Conservation (phyloP, 2,888 invertebrate species). For the Eupithecia centaureata region DNA sequence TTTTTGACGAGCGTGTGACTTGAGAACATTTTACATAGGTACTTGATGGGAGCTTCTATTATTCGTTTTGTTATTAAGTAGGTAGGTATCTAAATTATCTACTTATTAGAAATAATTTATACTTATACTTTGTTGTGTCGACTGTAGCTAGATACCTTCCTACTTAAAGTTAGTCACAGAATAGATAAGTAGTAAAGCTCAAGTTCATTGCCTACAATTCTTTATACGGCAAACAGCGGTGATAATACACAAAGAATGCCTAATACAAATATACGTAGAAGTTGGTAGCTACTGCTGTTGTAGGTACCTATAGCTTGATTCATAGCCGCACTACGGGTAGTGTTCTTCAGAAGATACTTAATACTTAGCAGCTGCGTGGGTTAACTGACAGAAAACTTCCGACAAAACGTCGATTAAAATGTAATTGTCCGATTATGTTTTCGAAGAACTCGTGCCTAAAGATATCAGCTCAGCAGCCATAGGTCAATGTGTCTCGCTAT, state of each 20-base stretch:
- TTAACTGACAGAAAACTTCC: not conserved
- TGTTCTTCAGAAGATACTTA: not conserved
- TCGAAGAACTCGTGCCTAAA: constrained; percentile 45
- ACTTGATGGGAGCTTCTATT: no score
- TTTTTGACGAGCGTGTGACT: no score
- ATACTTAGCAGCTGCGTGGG: not conserved
- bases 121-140: no score
- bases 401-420: not conserved
- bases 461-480: constrained; percentile 52
- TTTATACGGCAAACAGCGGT: constrained; percentile 25
- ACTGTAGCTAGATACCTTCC: not conserved
- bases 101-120: no score
- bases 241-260: constrained; percentile 50
- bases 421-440: not conserved
- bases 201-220: constrained; percentile 1
- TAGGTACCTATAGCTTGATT: not conserved
- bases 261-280: constrained; percentile 37
- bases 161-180: no score
- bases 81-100: no score
- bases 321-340: not conserved
- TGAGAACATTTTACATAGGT: no score
- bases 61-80: no score
- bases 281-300: not conserved
- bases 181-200: no score
- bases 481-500: constrained; percentile 51